Evolutionary conservation across 1,140 invertebrate species (phyloP), one percentile per base, ranked within the genome.

Genomic region (Myzus persicae): DNA sequence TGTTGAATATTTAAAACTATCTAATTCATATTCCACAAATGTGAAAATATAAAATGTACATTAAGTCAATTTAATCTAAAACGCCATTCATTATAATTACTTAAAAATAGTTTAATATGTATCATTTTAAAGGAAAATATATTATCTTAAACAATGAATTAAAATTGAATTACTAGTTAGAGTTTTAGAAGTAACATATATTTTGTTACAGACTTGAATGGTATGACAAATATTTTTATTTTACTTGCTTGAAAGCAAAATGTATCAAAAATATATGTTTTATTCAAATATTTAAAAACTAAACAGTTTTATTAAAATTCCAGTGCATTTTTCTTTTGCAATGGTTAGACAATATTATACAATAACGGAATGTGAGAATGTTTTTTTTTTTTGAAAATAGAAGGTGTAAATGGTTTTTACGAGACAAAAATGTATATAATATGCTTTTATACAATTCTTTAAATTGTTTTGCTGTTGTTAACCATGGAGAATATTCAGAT

Each of bases 251-350:
- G 31, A 18, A 76, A n/a, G 6, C n/a, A 76, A 14, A 76, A 76
- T 76, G 31, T 36, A 76, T 76, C 59, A 76, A 76, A n/a, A 67
- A 76, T 18, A 14, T 76, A 76, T 76, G 31, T 76, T 76, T 76
- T 36, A 76, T 76, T 76, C n/a, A 76, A 76, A 67, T 67, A 67
- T 67, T 67, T 67, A n/a, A 31, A 76, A 76, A 76, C 14, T 76
- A 76, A 76, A 76, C 31, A 76, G 31, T n/a, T 76, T 76, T 76
- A 76, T n/a, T 76, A 76, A 76, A 76, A 76, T 76, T n/a, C 59
- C 59, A n/a, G 59, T 76, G 5, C 4, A 31, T 31, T 76, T 76
- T 67, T 51, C 24, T 51, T 67, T n/a, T 67, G 26, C 59, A 67
- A 14, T 2, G 24, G 1, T 84, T 18, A 14, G 38, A 85, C 40